phyloP scores from a whole-genome alignment of 2,797 vertebrate genomes.

The Spinus olivaceus region DNA sequence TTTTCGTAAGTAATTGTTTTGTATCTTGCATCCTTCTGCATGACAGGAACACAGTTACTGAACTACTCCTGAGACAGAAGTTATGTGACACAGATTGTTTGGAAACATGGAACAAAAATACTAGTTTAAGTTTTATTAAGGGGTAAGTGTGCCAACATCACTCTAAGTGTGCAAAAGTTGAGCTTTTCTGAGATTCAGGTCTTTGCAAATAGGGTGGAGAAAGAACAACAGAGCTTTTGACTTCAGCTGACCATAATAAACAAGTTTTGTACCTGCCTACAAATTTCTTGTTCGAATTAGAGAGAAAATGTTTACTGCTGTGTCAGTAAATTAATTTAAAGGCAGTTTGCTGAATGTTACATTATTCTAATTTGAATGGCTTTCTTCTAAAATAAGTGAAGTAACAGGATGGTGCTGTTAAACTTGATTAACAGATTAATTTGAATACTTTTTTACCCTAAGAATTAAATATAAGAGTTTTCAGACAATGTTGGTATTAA shows the following conservation, averaged over 20 bases:
- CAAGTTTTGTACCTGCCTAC: neutral
- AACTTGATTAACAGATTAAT: neutral
- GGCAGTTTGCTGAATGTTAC: neutral
- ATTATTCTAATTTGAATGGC: neutral
- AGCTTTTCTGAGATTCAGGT: neutral
- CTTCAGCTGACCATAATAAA: neutral
- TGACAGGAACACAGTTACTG: neutral
- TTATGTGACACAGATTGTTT: neutral
- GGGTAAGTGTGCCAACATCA: neutral
- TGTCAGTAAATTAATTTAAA: neutral
- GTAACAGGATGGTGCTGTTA: neutral
- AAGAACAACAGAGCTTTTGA: neutral
- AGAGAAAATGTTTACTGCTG: neutral
- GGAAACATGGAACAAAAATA: neutral
- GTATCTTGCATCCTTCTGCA: neutral
- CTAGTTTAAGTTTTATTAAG: neutral
- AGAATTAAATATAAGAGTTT: neutral
- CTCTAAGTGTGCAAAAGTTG: neutral
- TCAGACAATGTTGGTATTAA: neutral
- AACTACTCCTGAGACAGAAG: neutral
- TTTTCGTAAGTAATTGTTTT: slow-evolving; percentile 88
- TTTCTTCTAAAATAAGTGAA: slow-evolving; percentile 1
- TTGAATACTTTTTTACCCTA: neutral
- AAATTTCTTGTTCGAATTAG: neutral
- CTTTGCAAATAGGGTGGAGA: neutral